These are phyloP conservation scores for Orchesella cincta DNA, from an alignment of 1,140 invertebrate species.

Conservation along the genomic window DNA sequence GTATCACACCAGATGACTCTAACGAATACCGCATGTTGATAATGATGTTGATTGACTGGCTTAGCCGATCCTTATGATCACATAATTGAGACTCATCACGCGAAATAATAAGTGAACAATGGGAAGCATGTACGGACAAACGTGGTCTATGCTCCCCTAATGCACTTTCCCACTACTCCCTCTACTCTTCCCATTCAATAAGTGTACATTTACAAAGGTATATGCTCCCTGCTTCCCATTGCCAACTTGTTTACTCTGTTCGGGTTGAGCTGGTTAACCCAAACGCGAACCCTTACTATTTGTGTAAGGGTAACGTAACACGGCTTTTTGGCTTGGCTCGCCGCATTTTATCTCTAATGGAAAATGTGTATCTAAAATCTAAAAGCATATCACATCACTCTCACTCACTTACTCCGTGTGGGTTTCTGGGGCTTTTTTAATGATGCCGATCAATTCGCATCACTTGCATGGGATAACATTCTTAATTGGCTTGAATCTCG, in stretches of 20 bases:
- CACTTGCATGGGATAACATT: neutral
- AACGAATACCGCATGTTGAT: neutral
- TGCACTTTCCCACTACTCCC: neutral
- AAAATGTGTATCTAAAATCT: neutral
- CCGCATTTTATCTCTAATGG: neutral
- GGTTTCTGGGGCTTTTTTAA: neutral
- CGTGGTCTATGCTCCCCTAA: neutral
- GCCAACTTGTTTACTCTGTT: neutral
- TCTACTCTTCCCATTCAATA: neutral
- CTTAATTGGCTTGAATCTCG: conserved; percentile 1
- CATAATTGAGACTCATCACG: conserved; percentile 24
- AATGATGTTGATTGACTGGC: neutral
- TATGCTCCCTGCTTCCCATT: neutral
- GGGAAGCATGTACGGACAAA: neutral
- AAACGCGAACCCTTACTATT: neutral
- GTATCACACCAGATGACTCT: neutral
- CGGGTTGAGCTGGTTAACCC: neutral
- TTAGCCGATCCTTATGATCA: conserved; percentile 1
- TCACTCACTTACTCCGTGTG: neutral
- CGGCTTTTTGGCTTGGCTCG: neutral
- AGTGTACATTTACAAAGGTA: neutral
- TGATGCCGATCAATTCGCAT: conserved; percentile 18
- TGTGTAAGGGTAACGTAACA: neutral
- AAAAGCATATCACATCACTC: neutral
- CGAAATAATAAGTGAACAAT: conserved; percentile 20